Base-by-base conservation (phyloP, 1,140 invertebrate genomes). In the Drosophila ohnishii region DNA sequence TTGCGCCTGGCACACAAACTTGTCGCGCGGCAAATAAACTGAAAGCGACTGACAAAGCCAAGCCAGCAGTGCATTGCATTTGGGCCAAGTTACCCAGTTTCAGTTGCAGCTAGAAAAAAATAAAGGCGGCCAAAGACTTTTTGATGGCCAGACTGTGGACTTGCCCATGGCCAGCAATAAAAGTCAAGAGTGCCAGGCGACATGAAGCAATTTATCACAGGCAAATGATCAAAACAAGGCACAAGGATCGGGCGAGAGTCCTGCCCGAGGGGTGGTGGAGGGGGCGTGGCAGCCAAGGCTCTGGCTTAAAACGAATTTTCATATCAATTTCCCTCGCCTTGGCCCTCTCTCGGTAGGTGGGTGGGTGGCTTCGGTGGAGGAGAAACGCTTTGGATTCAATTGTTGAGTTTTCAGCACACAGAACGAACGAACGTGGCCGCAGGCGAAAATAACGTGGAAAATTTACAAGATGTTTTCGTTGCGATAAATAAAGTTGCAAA, bases 401-500 rank as follows among this genome's bases (percentile, higher is more conserved):
- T 87, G 84, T 87, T 87, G 80, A 64, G 70, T 81, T 85, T 85
- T 86, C 69, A 78, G 72, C 82, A 77, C 34, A 77, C 51, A 55
- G 51, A 47, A 47, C 45, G 60, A 74, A 57, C 47, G 56, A 42
- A 74, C 59, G 37, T 53, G 57, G 50, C 82, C 86, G 48, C 57
- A 48, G 80, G 83, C 84, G 65, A 84, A 77, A 85, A 85, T 85
- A 84, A 80, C 73, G 77, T 82, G 78, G 51, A 86, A 84, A 86
- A 80, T 88, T 84, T 87, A 87, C 83, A 88, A 87, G 83, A 87
- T 87, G 83, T 88, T 87, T 87, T 88, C 80, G 67, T 55, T 70
- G 76, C 83, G 83, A 87, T 87, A 87, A 87, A 87, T 87, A 88
- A 88, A 87, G 84, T 84, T 87, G 80, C 76, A 88, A 87, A 87